Evolutionary conservation across 1,140 invertebrate species (phyloP).

Genomic region (Trinorchestia longiramus): DNA sequence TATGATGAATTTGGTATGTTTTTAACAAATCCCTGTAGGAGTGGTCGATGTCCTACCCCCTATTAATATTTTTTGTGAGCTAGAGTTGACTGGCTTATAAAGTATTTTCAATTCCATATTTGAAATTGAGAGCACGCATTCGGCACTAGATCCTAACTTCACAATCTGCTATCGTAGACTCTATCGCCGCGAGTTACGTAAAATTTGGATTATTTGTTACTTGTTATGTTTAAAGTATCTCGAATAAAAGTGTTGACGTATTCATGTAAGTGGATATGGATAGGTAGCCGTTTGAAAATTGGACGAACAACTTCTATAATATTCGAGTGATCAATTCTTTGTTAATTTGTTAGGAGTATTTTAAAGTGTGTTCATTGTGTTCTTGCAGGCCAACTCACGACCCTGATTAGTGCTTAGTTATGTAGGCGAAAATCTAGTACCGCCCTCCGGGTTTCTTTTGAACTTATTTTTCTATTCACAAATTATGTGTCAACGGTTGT

Average conservation of each 20-base stretch:
- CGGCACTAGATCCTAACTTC: neutral
- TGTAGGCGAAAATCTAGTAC: neutral
- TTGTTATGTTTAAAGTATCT: neutral
- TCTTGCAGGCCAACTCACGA: neutral
- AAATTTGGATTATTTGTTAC: neutral
- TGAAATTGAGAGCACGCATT: neutral
- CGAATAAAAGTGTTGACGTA: neutral
- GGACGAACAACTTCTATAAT: neutral
- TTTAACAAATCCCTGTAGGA: neutral
- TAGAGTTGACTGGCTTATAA: neutral
- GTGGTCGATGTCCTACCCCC: neutral
- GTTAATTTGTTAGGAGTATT: neutral
- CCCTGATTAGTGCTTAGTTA: neutral
- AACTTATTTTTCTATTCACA: constrained; percentile 30
- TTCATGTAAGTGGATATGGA: neutral
- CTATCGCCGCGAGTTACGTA: no score
- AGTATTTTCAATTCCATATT: neutral
- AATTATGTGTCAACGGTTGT: constrained; percentile 25
- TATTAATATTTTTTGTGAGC: neutral
- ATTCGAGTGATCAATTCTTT: constrained; percentile 20
- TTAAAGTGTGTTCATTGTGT: neutral
- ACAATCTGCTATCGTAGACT: neutral
- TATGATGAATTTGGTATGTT: neutral
- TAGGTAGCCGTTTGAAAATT: neutral
- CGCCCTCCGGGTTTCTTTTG: neutral